These are phyloP conservation scores for Agelas oroides DNA, from an alignment of 37 sponge, comb jelly and placozoan genomes.

Conservation along the genomic window DNA sequence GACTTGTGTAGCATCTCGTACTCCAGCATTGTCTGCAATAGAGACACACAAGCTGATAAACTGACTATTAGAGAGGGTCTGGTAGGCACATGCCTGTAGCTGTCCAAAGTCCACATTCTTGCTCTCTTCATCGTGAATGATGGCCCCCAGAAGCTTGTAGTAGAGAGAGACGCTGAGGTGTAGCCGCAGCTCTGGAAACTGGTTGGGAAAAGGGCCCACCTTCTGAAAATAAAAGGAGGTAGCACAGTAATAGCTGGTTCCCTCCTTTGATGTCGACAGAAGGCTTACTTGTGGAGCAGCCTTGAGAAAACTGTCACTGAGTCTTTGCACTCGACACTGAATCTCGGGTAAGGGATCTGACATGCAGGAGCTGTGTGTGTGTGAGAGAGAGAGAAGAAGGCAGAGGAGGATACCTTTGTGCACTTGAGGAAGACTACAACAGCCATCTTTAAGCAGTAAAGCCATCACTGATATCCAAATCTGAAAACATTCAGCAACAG, in stretches of 20 bases:
- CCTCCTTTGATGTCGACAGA: background rate
- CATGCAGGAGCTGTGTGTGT: slow-evolving; percentile 33
- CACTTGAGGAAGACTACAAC: too few species aligned
- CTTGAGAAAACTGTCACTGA: slow-evolving; percentile 44
- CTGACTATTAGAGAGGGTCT: too few species aligned
- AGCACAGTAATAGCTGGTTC: background rate
- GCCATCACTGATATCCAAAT: too few species aligned
- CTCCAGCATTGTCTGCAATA: slow-evolving; percentile 70
- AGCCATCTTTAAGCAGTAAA: too few species aligned
- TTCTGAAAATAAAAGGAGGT: slow-evolving; percentile 4
- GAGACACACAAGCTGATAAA: too few species aligned
- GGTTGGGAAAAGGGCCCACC: slow-evolving; percentile 2
- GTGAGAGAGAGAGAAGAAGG: background rate
- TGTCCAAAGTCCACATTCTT: slow-evolving; percentile 22
- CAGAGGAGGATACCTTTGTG: too few species aligned
- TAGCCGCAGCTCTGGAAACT: slow-evolving; percentile 55
- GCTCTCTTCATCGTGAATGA: slow-evolving; percentile 60
- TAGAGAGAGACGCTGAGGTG: slow-evolving; percentile 43
- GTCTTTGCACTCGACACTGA: background rate
- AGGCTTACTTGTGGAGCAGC: slow-evolving; percentile 29
- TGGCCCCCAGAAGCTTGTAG: slow-evolving; percentile 67
- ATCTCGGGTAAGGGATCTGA: slow-evolving; percentile 59
- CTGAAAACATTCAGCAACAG: too few species aligned
- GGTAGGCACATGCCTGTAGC: slow-evolving; percentile 53
- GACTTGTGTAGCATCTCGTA: slow-evolving; percentile 78